Conservation (phyloP, 2,888 invertebrate genomes). For the Petrolisthes manimaculis region DNA sequence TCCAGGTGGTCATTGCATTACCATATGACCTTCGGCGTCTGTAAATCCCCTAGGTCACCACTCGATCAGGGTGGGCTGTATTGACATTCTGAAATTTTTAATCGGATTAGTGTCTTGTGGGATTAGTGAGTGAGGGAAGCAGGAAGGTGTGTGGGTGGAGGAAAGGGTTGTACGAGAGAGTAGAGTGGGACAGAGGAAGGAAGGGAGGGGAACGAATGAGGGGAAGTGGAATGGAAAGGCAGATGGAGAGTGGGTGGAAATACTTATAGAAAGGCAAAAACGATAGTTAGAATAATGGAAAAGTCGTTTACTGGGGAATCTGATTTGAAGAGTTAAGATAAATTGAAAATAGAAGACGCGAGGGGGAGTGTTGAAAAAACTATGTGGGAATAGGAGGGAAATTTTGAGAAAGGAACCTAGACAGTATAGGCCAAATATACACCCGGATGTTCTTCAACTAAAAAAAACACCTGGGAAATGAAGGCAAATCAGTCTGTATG, state of each 20-base stretch:
- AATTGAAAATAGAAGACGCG: not conserved
- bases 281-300: not conserved
- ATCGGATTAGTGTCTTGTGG: not conserved
- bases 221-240: not conserved
- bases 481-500: too few species aligned
- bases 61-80: not conserved
- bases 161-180: not conserved
- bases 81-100: not conserved
- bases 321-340: not conserved
- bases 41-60: not conserved
- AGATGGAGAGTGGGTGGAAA: not conserved
- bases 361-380: not conserved
- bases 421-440: too few species aligned
- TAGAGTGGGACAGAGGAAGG: not conserved
- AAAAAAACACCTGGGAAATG: too few species aligned
- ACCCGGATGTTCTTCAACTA: too few species aligned
- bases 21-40: not conserved
- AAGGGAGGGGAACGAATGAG: not conserved
- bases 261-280: not conserved
- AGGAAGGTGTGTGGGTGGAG: not conserved
- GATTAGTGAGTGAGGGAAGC: not conserved
- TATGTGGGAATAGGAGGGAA: not conserved
- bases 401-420: too few species aligned
- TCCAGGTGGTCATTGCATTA: not conserved
- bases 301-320: not conserved